These are phyloP conservation scores for Aporrectodea caliginosa DNA, from an alignment of 1,140 invertebrate species.

Conservation along the genomic window DNA sequence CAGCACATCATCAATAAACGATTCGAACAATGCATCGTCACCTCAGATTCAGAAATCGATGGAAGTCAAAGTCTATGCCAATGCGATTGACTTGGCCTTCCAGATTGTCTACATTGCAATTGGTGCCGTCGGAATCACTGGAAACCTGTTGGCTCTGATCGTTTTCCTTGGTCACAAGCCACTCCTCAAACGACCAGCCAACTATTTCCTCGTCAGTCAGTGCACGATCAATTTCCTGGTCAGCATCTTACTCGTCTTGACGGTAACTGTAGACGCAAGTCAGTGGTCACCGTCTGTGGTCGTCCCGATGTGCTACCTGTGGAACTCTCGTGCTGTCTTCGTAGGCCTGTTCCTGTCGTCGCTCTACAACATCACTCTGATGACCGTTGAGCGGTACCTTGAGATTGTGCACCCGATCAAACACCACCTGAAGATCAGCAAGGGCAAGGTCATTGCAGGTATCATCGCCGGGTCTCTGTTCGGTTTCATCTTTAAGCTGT, in stretches of 20 bases:
- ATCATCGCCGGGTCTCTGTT: background rate
- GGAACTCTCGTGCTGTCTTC: background rate
- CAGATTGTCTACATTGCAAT: background rate
- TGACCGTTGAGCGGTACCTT: constrained; percentile 13
- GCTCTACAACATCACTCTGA: background rate
- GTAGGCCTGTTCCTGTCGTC: constrained; percentile 11
- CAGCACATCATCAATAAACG: too few species aligned
- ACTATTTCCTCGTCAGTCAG: background rate
- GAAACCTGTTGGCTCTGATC: background rate
- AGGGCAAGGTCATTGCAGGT: background rate
- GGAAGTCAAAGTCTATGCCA: background rate
- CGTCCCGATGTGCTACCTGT: constrained; percentile 5
- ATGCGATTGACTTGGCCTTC: background rate
- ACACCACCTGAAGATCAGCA: background rate
- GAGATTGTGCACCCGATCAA: constrained; percentile 8
- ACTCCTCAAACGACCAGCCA: background rate
- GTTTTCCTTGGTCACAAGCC: background rate
- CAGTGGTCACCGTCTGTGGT: background rate
- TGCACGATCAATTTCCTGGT: background rate
- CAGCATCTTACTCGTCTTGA: background rate
- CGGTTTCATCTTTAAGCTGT: background rate
- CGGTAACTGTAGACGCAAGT: background rate
- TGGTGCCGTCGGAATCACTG: background rate
- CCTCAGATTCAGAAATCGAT: background rate
- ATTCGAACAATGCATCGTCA: too few species aligned